Base-by-base conservation (phyloP, 2,797 vertebrate genomes). In the Harpagifer antarcticus region DNA sequence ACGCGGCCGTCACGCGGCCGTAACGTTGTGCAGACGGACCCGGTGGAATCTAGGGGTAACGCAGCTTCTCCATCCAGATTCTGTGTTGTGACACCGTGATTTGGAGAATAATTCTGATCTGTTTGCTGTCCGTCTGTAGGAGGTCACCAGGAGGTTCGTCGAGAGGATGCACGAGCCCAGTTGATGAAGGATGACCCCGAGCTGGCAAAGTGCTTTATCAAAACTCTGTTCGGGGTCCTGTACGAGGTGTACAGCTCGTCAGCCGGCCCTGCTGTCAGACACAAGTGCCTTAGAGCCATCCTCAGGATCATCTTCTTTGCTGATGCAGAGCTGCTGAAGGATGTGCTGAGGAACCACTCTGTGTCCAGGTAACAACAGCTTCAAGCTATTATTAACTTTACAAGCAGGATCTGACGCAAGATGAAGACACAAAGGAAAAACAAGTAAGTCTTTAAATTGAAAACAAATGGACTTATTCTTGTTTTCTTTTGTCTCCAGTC, bases 271-370 rank as follows among this genome's bases (percentile, higher is more conserved):
- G 98, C 98, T 75, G 98, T 99, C 95, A 97, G 98, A 99, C 98
- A 99, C 95, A 99, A 99, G 98, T 99, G 98, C 98, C 98, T 99
- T 98, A 97, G 98, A 98, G 98, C 98, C 97, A 99, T 99, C 95
- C 98, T 99, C 96, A 98, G 98, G 95, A 99, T 99, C 93, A 99
- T 99, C 94, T 99, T 96, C 96, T 99, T 99, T 94, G 98, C 98
- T 78, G 98, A 99, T 94, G 98, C 98, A 52, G 98, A 99, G 93
- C 96, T 99, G 93, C 95, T 99, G 82, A 99, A 99, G 92, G 98
- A 99, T 90, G 98, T 99, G 82, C 94, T 99, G 89, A 99, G 97
- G 95, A 99, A 99, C 91, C 98, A 99, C 90, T 96, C 98, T 82
- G 98, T 99, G 92, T 99, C 98, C 93, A 99, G 98, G 98, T 99